Evolutionary conservation across 92 coral and sea anemone genomes (phyloP).

Genomic region (Pocillopora meandrina): DNA sequence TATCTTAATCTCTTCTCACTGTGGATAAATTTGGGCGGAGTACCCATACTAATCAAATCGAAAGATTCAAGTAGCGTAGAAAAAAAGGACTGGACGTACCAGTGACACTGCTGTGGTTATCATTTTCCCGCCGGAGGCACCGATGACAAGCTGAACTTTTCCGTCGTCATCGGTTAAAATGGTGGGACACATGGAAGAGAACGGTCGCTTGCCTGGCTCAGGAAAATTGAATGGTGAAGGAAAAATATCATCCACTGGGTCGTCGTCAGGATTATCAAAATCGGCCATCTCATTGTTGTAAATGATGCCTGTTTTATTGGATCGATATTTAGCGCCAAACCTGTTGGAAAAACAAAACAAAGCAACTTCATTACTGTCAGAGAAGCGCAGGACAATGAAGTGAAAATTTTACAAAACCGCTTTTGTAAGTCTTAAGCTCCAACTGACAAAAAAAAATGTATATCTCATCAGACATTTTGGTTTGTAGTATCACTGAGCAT

Average conservation of each 20-base stretch:
- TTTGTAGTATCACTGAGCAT: no score
- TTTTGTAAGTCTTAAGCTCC: no score
- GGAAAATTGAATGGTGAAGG: constrained; percentile 66
- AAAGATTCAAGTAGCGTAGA: background rate
- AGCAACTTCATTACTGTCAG: no score
- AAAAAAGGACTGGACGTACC: constrained; percentile 31
- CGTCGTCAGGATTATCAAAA: constrained; percentile 54
- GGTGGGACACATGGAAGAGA: constrained; percentile 69
- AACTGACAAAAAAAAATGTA: no score
- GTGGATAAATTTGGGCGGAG: no score
- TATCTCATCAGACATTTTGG: no score
- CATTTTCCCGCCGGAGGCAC: constrained; percentile 75
- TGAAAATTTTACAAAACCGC: no score
- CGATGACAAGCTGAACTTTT: constrained; percentile 57
- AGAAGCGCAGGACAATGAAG: no score
- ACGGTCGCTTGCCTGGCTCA: constrained; percentile 68
- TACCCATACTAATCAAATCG: no score
- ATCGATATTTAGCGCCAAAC: constrained; percentile 63
- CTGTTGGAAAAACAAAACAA: constrained; percentile 16
- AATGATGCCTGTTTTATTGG: constrained; percentile 63
- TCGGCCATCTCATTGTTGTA: constrained; percentile 73
- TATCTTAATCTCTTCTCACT: no score
- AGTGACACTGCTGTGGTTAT: constrained; percentile 62
- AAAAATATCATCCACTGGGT: constrained; percentile 41
- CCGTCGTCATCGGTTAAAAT: constrained; percentile 61